Evolutionary conservation across 2,888 invertebrate genomes (phyloP), one percentile per base, ranked within the genome.

Genomic region (Tiphia femorata): DNA sequence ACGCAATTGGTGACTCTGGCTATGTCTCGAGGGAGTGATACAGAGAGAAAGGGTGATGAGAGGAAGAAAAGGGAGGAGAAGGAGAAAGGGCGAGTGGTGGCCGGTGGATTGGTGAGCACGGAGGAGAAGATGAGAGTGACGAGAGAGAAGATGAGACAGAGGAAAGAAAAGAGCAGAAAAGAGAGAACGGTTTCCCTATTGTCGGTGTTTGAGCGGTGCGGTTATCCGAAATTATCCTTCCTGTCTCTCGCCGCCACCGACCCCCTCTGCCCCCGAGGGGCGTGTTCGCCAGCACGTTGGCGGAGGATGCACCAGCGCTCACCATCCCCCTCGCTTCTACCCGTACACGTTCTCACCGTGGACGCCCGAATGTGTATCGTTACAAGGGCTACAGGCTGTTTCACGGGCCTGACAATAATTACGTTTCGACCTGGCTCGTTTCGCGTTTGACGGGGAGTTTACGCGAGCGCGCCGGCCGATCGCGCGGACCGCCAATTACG

Each of bases 141-240:
- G n/a, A n/a, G n/a, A n/a, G n/a, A n/a, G n/a, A n/a, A n/a, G n/a
- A n/a, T n/a, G n/a, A n/a, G n/a, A n/a, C n/a, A n/a, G n/a, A n/a
- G n/a, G n/a, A n/a, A n/a, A n/a, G n/a, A n/a, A n/a, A n/a, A n/a
- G n/a, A n/a, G n/a, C n/a, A n/a, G n/a, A n/a, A n/a, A n/a, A n/a
- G n/a, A n/a, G n/a, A n/a, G n/a, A n/a, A n/a, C n/a, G n/a, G n/a
- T n/a, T n/a, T n/a, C n/a, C n/a, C 53, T 41, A 51, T 38, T 49
- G 55, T 55, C 44, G 55, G 54, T 62, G 63, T 69, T 70, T 70
- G 67, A 69, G 58, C 63, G 55, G 48, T 49, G 63, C 50, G 70
- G 63, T 70, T 68, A 60, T 70, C 70, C 70, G 50, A 70, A 68
- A 68, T 68, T 68, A 70, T 70, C 58, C 63, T 53, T 47, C 56